phyloP scores from a whole-genome alignment of 2,888 invertebrate genomes.

The Mystacides longicornis region DNA sequence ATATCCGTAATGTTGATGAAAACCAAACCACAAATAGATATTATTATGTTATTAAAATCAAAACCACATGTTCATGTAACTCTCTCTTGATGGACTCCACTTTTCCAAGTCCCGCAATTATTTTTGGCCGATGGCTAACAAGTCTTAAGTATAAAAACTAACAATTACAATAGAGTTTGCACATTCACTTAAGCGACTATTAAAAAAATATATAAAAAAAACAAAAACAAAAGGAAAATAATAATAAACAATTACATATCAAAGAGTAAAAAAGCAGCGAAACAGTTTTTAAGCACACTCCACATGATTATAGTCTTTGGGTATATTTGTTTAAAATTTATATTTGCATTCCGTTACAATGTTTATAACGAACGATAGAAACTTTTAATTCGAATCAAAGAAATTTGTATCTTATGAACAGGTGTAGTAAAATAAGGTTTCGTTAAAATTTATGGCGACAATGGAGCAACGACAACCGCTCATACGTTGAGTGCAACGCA shows the following conservation, averaged over 20 bases:
- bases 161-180: no score
- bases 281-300: neutral
- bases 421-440: conserved; percentile 18
- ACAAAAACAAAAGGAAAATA: neutral
- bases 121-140: no score
- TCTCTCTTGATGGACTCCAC: no score
- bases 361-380: conserved; percentile 17
- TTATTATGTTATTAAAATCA: no score
- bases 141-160: no score
- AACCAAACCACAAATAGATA: no score
- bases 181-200: no score
- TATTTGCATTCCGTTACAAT: neutral
- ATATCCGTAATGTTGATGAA: no score
- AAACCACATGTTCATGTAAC: no score
- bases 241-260: neutral
- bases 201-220: neutral
- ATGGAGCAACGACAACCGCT: neutral
- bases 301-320: neutral
- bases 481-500: neutral
- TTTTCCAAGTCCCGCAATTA: no score
- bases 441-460: no score
- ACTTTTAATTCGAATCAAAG: conserved; percentile 22
- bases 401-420: conserved; percentile 23
- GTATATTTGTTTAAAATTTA: neutral
- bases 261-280: no score